phyloP scores from a whole-genome alignment of 2,888 invertebrate species.

The Drosophila prolongata region DNA sequence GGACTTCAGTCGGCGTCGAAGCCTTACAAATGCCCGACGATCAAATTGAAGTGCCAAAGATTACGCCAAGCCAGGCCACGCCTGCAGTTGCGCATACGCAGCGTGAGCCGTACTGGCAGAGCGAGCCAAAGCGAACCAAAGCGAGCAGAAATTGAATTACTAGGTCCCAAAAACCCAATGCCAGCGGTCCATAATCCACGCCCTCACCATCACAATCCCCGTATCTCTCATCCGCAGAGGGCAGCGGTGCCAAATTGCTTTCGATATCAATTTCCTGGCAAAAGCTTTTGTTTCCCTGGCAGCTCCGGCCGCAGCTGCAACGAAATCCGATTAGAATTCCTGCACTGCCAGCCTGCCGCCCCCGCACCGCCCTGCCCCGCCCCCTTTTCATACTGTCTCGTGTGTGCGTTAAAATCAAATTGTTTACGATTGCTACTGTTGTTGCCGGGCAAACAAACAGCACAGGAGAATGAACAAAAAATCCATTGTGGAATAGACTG shows the following conservation, averaged over 20 bases:
- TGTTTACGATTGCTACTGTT: slow-evolving; percentile 63
- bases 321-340: slow-evolving; percentile 74
- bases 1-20: slow-evolving; percentile 27
- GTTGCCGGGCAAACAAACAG: slow-evolving; percentile 32
- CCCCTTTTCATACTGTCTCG: slow-evolving; percentile 5
- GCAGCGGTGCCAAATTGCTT: slow-evolving; percentile 67
- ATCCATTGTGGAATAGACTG: not conserved
- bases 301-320: slow-evolving; percentile 69
- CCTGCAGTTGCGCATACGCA: slow-evolving; percentile 71
- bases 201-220: slow-evolving; percentile 4
- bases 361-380: slow-evolving; percentile 25
- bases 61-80: slow-evolving; percentile 38
- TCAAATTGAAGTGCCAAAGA: slow-evolving; percentile 59
- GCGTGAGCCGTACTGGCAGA: slow-evolving; percentile 24
- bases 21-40: slow-evolving; percentile 51
- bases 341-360: slow-evolving; percentile 42
- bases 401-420: slow-evolving; percentile 58
- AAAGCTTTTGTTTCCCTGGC: slow-evolving; percentile 51
- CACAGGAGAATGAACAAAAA: slow-evolving; percentile 5
- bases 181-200: slow-evolving; percentile 16
- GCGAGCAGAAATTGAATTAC: slow-evolving; percentile 51
- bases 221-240: slow-evolving; percentile 30
- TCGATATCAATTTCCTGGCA: slow-evolving; percentile 75
- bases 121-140: not conserved
- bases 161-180: slow-evolving; percentile 5